These are phyloP conservation scores for Callorhinus ursinus DNA, from an alignment of 2,113 vertebrate genomes.

Conservation along the genomic window DNA sequence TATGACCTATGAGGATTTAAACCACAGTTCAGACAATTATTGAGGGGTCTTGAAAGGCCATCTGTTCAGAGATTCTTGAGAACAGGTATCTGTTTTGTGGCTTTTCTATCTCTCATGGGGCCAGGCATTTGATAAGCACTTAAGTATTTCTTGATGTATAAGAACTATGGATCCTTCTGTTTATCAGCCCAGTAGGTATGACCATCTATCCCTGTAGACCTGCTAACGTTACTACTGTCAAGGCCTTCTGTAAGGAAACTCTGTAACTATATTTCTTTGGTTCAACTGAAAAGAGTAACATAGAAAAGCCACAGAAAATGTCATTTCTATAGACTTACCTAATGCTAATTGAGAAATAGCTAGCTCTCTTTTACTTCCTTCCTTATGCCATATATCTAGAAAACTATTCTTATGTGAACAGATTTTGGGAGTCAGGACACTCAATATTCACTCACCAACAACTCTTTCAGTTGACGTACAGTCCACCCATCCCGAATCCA, in stretches of 20 bases:
- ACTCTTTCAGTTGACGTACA: neutral
- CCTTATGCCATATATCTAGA: neutral
- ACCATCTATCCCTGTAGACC: neutral
- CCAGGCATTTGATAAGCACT: neutral
- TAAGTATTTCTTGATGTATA: neutral
- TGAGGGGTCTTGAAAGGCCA: neutral
- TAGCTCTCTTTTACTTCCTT: neutral
- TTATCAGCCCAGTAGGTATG: no score
- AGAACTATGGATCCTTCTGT: neutral
- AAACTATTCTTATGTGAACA: neutral
- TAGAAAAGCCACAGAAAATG: neutral
- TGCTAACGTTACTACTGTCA: neutral
- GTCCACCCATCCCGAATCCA: neutral
- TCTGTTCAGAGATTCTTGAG: neutral
- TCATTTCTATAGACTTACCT: neutral
- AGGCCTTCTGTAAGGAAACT: neutral
- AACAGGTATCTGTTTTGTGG: neutral
- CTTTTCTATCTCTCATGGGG: neutral
- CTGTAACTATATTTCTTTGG: neutral
- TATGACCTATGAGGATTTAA: neutral
- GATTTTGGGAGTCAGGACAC: neutral
- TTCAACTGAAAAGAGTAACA: neutral
- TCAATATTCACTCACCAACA: neutral
- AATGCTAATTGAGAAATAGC: neutral
- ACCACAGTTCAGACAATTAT: neutral